Conservation (phyloP, 1,140 invertebrate species). For the Frieseomelitta varia region DNA sequence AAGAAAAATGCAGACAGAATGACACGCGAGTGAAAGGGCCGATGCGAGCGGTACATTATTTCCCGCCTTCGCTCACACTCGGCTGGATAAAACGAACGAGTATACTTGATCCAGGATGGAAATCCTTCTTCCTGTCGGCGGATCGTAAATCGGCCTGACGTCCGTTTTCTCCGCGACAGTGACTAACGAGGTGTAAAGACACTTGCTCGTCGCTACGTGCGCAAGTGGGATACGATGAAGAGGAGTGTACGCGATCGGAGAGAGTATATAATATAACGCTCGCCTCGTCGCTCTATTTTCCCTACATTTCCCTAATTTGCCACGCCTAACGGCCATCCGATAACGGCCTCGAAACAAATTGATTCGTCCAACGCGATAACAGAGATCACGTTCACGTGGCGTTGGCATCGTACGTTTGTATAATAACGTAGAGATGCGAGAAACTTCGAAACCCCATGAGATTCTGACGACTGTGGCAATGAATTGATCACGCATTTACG, state of each 20-base stretch:
- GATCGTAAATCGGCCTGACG: constrained; percentile 64
- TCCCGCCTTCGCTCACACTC: constrained; percentile 21
- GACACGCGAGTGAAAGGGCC: constrained; percentile 22
- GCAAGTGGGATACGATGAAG: constrained; percentile 16
- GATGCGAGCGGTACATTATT: constrained; percentile 24
- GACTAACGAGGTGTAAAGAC: constrained; percentile 64
- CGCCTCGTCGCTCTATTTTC: not conserved
- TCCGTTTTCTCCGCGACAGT: constrained; percentile 58
- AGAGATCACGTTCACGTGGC: not conserved
- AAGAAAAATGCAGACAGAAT: constrained; percentile 26
- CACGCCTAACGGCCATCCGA: not conserved
- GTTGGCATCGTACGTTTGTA: not conserved
- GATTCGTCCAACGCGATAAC: not conserved
- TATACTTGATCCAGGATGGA: constrained; percentile 54
- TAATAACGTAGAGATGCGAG: not conserved
- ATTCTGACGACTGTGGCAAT: not conserved
- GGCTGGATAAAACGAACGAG: constrained; percentile 41
- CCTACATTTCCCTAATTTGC: not conserved
- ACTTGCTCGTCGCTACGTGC: constrained; percentile 17
- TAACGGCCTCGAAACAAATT: not conserved
- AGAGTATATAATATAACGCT: constrained; percentile 17
- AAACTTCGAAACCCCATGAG: not conserved
- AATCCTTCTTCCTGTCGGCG: constrained; percentile 65
- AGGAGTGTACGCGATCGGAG: constrained; percentile 26
- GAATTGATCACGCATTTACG: too few relatives aligned